Base-by-base conservation (phyloP, 2,888 invertebrate genomes). In the Caradrina kadenii region DNA sequence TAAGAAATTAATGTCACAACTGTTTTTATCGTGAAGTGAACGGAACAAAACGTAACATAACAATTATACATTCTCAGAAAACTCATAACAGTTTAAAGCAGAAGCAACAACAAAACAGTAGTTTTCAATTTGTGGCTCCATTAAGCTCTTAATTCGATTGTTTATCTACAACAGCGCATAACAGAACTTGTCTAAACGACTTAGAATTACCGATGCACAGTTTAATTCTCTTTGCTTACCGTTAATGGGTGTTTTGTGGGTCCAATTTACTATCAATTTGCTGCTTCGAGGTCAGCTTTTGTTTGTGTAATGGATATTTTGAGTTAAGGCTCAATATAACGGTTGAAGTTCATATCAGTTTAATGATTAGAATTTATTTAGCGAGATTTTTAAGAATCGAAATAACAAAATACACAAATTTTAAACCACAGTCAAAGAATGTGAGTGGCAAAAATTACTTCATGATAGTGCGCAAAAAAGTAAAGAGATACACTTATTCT, bases 101-200 rank as follows among this genome's bases (percentile, higher is more conserved):
- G 87, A 83, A 87, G 86, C 82, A 90, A 87, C 84, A 82, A 82
- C 86, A 83, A 87, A 90, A 91, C 89, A 87, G 90, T 91, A 90
- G 87, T 87, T 83, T 85, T 89, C 88, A 90, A 88, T 93, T 93
- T 88, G 90, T 80, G 90, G 91, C 87, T 89, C 90, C 80, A 76
- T 91, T 87, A 86, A 88, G 87, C 76, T 82, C 88, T 91, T 91
- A 92, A 92, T 93, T 92, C 88, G 87, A 91, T 91, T 92, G 92
- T 93, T 92, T 76, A 69, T 80, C 76, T 63, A 75, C 69, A 56
- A 68, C 42, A 90, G 88, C 81, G 87, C 87, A 90, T 93, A 90
- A 90, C 85, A 87, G 87, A 72, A 77, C 85, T 84, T 80, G 80
- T 86, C 87, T 86, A 86, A 90, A 91, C 87, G 86, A 85, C 83